phyloP scores from a whole-genome alignment of 2,888 invertebrate genomes.

The Lottia scabra region DNA sequence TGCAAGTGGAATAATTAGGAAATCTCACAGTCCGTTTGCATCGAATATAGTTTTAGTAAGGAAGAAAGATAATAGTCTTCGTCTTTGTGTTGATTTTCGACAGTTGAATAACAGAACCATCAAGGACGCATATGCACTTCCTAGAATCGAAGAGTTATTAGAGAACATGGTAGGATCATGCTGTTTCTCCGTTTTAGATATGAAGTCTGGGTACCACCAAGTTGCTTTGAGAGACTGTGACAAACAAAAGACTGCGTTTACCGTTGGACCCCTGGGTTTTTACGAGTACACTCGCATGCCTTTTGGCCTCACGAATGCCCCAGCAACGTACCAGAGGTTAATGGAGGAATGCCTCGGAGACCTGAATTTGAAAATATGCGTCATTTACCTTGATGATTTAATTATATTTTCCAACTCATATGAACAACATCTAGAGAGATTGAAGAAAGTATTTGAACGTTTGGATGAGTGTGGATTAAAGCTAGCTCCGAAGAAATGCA shows the following conservation, averaged over 20 bases:
- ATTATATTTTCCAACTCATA: conserved; percentile 28
- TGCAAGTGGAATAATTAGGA: background rate
- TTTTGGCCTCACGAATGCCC: conserved; percentile 27
- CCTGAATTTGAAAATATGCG: conserved; percentile 22
- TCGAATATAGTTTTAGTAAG: background rate
- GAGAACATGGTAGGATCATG: no score
- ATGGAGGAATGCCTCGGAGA: conserved; percentile 30
- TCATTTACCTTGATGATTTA: conserved; percentile 37
- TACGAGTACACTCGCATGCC: conserved; percentile 29
- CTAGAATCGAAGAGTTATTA: no score
- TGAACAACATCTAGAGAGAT: conserved; percentile 28
- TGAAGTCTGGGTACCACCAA: background rate
- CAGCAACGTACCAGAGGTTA: conserved; percentile 26
- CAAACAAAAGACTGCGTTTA: conserved; percentile 28
- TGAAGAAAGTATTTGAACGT: conserved; percentile 25
- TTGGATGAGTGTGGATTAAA: conserved; percentile 23
- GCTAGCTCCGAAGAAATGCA: conserved; percentile 30
- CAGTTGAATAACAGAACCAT: background rate
- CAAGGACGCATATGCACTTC: background rate
- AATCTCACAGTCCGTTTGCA: background rate
- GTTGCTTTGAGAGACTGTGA: background rate
- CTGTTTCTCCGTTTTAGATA: background rate
- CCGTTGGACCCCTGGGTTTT: conserved; percentile 27
- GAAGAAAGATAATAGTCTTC: background rate
- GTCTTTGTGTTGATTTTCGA: background rate